These are phyloP conservation scores for Epinephelus cyanopodus DNA, from an alignment of 2,113 vertebrate genomes.

Conservation along the genomic window DNA sequence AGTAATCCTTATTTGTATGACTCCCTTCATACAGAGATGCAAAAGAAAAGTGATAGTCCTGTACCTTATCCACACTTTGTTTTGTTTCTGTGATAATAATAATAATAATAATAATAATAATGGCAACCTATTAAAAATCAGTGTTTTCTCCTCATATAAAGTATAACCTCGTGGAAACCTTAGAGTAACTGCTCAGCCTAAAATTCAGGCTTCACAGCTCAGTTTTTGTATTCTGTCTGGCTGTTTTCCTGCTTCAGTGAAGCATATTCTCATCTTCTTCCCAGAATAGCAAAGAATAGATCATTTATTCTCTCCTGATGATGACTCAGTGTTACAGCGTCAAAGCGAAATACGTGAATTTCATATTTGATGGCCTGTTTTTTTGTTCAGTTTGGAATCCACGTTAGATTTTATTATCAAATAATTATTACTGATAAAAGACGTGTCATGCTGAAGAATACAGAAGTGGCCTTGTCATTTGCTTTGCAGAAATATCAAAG, in stretches of 20 bases:
- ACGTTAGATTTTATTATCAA: not conserved
- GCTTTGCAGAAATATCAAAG: not conserved
- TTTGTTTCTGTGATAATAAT: not conserved
- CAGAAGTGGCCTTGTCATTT: not conserved
- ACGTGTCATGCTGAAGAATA: not conserved
- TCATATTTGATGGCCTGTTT: not conserved
- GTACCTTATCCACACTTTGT: not conserved
- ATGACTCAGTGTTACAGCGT: conserved; percentile 20
- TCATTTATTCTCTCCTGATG: conserved; percentile 14
- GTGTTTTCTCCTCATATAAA: not conserved
- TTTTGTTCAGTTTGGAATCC: not conserved
- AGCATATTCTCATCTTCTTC: conserved; percentile 7
- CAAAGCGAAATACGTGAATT: conserved; percentile 13
- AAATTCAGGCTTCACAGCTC: not conserved
- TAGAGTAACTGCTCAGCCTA: not conserved
- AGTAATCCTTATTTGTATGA: not conserved
- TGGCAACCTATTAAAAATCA: not conserved
- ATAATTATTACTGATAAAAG: not conserved
- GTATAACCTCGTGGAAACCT: not conserved
- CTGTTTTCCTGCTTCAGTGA: conserved; percentile 9
- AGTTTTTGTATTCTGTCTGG: not conserved
- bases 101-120: not conserved
- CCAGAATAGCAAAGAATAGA: conserved; percentile 17
- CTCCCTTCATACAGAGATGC: not conserved
- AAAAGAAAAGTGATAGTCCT: not conserved